Conservation (phyloP, 2,888 invertebrate species). For the Meliscaeva auricollis region DNA sequence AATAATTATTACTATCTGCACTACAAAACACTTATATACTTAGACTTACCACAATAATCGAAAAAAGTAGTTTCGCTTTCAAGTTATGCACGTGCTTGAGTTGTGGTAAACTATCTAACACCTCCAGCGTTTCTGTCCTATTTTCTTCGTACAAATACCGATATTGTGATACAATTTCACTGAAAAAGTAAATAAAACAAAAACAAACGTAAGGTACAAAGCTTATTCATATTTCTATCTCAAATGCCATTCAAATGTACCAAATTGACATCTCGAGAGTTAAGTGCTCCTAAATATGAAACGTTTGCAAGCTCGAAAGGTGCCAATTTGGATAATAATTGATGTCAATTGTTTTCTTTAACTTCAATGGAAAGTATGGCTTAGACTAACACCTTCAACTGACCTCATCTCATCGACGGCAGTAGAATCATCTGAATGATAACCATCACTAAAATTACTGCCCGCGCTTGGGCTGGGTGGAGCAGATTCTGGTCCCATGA, state of each 20-base stretch:
- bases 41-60: constrained; percentile 97
- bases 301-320: constrained; percentile 17
- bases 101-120: constrained; percentile 92
- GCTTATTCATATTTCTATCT: neutral
- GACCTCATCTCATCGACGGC: constrained; percentile 83
- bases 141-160: constrained; percentile 93
- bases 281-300: constrained; percentile 36
- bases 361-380: constrained; percentile 25
- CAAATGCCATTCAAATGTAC: constrained; percentile 42
- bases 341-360: constrained; percentile 55
- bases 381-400: constrained; percentile 53
- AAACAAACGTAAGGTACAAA: constrained; percentile 23
- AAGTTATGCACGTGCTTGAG: constrained; percentile 93
- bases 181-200: constrained; percentile 82
- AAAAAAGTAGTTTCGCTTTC: constrained; percentile 97
- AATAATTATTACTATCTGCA: constrained; percentile 24
- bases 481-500: constrained; percentile 87
- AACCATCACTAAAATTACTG: constrained; percentile 90
- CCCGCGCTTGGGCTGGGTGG: constrained; percentile 84
- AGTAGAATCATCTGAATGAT: constrained; percentile 90
- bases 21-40: constrained; percentile 46
- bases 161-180: constrained; percentile 91
- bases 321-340: constrained; percentile 59
- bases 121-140: constrained; percentile 93
- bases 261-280: constrained; percentile 4